Conservation (phyloP, 2,113 vertebrate genomes). For the Campylorhamphus procurvoides region DNA sequence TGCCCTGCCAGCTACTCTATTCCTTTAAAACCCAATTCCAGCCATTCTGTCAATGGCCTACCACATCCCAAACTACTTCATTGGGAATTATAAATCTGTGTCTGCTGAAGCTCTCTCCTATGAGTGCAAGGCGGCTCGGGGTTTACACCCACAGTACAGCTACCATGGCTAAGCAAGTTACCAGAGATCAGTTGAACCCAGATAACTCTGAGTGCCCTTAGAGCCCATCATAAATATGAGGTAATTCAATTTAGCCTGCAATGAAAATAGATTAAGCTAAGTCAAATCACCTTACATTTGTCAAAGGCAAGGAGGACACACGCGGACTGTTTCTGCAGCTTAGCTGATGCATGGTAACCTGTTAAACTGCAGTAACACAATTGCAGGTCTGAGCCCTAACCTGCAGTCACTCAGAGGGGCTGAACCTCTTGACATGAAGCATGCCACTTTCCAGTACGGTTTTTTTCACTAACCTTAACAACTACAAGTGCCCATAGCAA, state of each 20-base stretch:
- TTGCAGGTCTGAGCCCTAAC: constrained; percentile 43
- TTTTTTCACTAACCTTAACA: neutral
- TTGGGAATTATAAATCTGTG: neutral
- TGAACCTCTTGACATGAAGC: neutral
- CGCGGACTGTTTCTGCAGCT: neutral
- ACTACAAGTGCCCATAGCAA: neutral
- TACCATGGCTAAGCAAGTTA: constrained; percentile 52
- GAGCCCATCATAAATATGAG: constrained; percentile 61
- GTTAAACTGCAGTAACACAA: constrained; percentile 53
- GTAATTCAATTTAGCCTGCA: constrained; percentile 64
- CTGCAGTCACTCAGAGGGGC: neutral
- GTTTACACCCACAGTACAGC: constrained; percentile 26
- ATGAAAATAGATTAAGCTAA: constrained; percentile 68
- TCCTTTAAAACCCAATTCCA: constrained; percentile 33
- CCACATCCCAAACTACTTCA: constrained; percentile 29
- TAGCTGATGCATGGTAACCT: constrained; percentile 18
- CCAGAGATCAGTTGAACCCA: constrained; percentile 40
- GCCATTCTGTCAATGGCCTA: neutral
- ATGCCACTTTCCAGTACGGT: neutral
- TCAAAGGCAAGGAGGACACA: constrained; percentile 60
- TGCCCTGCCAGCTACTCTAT: neutral
- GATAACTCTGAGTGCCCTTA: constrained; percentile 55
- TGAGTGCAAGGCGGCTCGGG: neutral
- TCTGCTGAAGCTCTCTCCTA: neutral
- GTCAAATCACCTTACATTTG: constrained; percentile 63